These are phyloP conservation scores for Sandelia bainsii DNA, from an alignment of 2,797 vertebrate genomes.

Conservation along the genomic window DNA sequence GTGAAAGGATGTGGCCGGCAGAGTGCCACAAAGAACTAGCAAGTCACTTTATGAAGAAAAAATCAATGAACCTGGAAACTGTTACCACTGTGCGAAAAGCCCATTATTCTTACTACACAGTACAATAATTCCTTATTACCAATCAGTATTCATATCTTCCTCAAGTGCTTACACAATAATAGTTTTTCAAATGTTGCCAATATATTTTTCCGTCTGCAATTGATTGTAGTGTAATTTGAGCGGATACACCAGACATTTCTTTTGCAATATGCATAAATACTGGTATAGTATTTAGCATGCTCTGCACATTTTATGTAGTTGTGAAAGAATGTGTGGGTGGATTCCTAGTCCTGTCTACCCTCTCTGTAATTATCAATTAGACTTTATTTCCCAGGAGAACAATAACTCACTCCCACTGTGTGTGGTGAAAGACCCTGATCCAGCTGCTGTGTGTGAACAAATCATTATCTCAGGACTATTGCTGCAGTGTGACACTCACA, in stretches of 20 bases:
- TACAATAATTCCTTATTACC: constrained; percentile 58
- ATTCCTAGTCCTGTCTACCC: constrained; percentile 61
- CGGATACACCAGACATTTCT: constrained; percentile 47
- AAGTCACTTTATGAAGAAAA: constrained; percentile 39
- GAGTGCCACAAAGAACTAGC: constrained; percentile 24
- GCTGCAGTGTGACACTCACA: constrained; percentile 34
- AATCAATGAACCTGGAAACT: constrained; percentile 46
- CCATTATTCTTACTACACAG: constrained; percentile 51
- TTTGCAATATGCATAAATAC: constrained; percentile 69
- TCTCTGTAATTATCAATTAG: constrained; percentile 80
- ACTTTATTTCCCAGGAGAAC: constrained; percentile 73
- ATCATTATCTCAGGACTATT: constrained; percentile 33
- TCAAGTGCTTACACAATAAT: constrained; percentile 58
- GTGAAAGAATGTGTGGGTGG: constrained; percentile 58
- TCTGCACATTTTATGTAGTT: constrained; percentile 62
- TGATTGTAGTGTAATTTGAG: constrained; percentile 64
- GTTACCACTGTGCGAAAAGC: constrained; percentile 40
- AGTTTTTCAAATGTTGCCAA: constrained; percentile 64
- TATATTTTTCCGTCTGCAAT: constrained; percentile 74
- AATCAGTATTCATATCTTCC: constrained; percentile 58
- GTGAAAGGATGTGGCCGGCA: constrained; percentile 27
- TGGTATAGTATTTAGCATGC: constrained; percentile 66
- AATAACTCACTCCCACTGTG: constrained; percentile 67
- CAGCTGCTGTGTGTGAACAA: constrained; percentile 46
- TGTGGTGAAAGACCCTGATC: constrained; percentile 58